These are phyloP conservation scores for Channa maculata DNA, from an alignment of 2,113 vertebrate species.

Conservation along the genomic window DNA sequence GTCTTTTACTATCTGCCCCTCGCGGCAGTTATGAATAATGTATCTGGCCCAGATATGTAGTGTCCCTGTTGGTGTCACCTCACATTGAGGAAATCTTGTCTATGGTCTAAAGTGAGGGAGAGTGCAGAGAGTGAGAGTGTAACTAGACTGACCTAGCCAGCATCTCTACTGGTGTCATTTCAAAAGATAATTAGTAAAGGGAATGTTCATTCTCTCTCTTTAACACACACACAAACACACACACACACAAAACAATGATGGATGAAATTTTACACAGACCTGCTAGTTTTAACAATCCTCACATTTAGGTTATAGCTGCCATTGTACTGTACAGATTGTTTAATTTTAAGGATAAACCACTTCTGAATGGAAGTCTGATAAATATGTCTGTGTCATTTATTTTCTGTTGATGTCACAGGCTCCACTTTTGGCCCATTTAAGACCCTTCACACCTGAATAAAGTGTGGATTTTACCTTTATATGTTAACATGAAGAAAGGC, in stretches of 20 bases:
- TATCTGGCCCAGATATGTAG: slow-evolving; percentile 62
- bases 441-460: background rate
- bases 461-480: background rate
- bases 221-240: slow-evolving; percentile 17
- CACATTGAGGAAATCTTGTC: slow-evolving; percentile 57
- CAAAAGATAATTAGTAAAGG: slow-evolving; percentile 62
- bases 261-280: slow-evolving; percentile 36
- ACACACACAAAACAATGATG: slow-evolving; percentile 40
- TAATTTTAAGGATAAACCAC: slow-evolving; percentile 28
- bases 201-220: slow-evolving; percentile 44
- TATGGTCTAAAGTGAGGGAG: slow-evolving; percentile 40
- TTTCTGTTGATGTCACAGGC: slow-evolving; percentile 7
- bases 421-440: background rate
- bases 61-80: slow-evolving; percentile 62
- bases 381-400: background rate
- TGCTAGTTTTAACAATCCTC: slow-evolving; percentile 17
- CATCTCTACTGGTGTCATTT: slow-evolving; percentile 69
- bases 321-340: slow-evolving; percentile 30
- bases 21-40: slow-evolving; percentile 65
- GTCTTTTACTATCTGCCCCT: slow-evolving; percentile 37
- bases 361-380: slow-evolving; percentile 13
- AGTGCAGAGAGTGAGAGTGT: background rate
- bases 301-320: slow-evolving; percentile 22
- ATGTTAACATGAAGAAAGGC: background rate
- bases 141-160: slow-evolving; percentile 43